Base-by-base conservation (phyloP, 2,888 invertebrate species). In the Acanthosoma haemorrhoidale region DNA sequence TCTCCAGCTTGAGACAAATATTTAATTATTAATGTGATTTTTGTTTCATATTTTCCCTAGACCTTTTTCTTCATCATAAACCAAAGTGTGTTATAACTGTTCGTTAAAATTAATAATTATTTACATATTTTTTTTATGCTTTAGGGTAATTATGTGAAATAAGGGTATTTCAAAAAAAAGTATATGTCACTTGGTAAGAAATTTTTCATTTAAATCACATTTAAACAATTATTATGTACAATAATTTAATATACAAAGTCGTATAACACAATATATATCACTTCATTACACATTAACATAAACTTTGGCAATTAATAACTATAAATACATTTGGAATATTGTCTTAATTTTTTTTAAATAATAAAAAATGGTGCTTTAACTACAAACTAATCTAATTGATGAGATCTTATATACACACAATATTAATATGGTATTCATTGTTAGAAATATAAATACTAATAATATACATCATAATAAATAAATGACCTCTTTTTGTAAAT, bases 241-340 rank as follows among this genome's bases (percentile, higher is more conserved):
- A 25, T 38, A 41, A 41, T 29, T 41, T 39, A 64, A 41, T 64
- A 64, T 64, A 64, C 29, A 64, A 29, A 38, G 21, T 34, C 38
- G 21, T 61, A 36, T 60, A 36, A 61, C 34, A 36, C 8, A 64
- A 6, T 38, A 64, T 64, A 41, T 61, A 61, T 61, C 61, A 61
- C 61, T 64, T 51, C 51, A 25, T 51, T 51, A 51, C 13, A 51
- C 29, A 51, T 38, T 64, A 31, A 29, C 16, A 57, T 64, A 64
- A 64, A 64, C 64, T 64, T 64, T 64, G 64, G 64, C 31, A 64
- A 64, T 64, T 41, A 64, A 64, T 64, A 64, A 64, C 64, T 64
- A 64, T 64, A 64, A 64, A 41, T 41, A 39, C 21, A 39, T 64
- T 64, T 39, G 64, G 41, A 41, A 41, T 41, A 21, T 39, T 41